Evolutionary conservation across 1,140 invertebrate species (phyloP).

Genomic region (Metaphire vulgaris): DNA sequence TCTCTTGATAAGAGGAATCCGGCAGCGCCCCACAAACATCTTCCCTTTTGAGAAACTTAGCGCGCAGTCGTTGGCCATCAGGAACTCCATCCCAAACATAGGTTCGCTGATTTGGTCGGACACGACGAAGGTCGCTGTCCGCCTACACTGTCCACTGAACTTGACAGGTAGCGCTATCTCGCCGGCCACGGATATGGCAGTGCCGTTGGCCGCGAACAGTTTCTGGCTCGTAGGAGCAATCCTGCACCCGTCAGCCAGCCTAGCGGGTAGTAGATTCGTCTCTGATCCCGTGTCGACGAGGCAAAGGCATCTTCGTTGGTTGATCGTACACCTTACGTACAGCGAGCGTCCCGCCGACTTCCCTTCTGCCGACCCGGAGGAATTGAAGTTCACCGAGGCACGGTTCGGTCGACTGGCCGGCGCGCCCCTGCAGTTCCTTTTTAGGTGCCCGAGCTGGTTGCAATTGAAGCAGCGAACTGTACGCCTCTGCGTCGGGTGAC

Average conservation of each 20-base stretch:
- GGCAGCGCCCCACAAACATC: not conserved
- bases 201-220: not conserved
- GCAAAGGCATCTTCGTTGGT: not conserved
- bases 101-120: not conserved
- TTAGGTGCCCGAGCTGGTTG: no score
- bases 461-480: no score
- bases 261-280: not conserved
- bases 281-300: not conserved
- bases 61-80: not conserved
- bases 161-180: not conserved
- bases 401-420: no score
- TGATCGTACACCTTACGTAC: not conserved
- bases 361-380: not conserved
- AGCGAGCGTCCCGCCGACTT: not conserved
- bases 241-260: not conserved
- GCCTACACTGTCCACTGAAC: not conserved
- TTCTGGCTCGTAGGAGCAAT: not conserved
- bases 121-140: not conserved
- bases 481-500: no score
- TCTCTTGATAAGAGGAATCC: not conserved
- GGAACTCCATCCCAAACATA: not conserved
- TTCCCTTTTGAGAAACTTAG: not conserved
- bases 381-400: not conserved
- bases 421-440: no score
- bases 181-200: not conserved